Percentiles rank a stretch among this genome's conserved stretches.
Evolutionary conservation across 2,888 invertebrate genomes (phyloP).

Genomic region (Melipona bicolor): DNA sequence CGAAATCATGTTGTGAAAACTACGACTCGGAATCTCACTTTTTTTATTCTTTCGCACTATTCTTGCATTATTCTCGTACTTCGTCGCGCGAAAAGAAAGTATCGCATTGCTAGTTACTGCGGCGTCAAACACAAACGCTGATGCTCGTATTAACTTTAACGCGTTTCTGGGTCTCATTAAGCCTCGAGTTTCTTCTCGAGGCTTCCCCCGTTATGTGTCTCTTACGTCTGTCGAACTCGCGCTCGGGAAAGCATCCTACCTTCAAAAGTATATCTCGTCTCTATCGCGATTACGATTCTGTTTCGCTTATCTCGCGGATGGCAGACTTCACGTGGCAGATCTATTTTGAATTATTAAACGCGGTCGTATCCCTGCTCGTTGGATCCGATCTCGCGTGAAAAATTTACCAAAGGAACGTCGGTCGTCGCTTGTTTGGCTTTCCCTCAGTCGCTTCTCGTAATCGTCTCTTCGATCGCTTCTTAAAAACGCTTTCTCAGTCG

Average conservation of each 20-base stretch:
- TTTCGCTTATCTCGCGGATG: constrained; percentile 36
- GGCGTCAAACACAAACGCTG: not conserved
- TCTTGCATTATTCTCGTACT: not conserved
- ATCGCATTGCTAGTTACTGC: constrained; percentile 39
- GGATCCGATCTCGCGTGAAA: constrained; percentile 32
- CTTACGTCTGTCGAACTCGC: not conserved
- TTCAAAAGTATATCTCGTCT: constrained; percentile 32
- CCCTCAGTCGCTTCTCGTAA: not conserved
- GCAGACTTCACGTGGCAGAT: constrained; percentile 8
- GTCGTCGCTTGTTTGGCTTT: constrained; percentile 6
- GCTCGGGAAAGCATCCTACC: constrained; percentile 4
- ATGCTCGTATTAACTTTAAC: not conserved
- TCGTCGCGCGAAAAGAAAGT: not conserved
- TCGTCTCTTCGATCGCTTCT: not conserved
- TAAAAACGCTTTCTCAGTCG: not conserved
- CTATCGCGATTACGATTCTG: constrained; percentile 45
- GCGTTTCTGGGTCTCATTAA: constrained; percentile 48
- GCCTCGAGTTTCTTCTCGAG: constrained; percentile 47
- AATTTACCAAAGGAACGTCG: constrained; percentile 22
- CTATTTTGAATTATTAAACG: constrained; percentile 51
- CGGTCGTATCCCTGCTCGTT: not conserved
- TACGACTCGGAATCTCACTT: not conserved
- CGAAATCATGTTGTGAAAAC: not conserved
- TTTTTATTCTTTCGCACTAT: too few species aligned
- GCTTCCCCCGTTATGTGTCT: constrained; percentile 15